phyloP scores from a whole-genome alignment of 2,113 vertebrate species.

The Egretta garzetta region DNA sequence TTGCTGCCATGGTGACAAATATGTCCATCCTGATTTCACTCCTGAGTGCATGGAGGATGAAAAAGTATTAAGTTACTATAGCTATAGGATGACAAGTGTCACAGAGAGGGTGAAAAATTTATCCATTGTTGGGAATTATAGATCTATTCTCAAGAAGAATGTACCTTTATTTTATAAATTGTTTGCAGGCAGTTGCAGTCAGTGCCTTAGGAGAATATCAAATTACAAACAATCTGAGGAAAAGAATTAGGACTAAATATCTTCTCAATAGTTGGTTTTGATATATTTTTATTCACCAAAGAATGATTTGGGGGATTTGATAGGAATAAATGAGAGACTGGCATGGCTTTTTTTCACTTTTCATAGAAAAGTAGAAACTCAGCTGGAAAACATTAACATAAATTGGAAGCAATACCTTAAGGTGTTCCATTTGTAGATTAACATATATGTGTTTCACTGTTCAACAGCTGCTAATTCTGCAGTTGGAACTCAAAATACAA shows the following conservation, averaged over 20 bases:
- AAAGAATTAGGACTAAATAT: neutral
- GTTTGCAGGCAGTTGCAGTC: neutral
- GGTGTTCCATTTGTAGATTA: slow-evolving; percentile 17
- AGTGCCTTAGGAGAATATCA: slow-evolving; percentile 6
- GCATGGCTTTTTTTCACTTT: neutral
- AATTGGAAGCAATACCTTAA: slow-evolving; percentile 13
- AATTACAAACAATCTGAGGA: neutral
- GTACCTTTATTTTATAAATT: neutral
- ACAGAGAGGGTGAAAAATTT: neutral
- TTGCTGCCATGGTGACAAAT: slow-evolving; percentile 32
- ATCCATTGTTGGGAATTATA: neutral
- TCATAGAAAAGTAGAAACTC: neutral
- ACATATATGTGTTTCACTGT: neutral
- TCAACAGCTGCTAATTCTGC: neutral
- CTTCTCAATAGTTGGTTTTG: neutral
- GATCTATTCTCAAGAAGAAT: neutral
- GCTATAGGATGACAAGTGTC: neutral
- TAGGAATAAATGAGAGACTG: neutral
- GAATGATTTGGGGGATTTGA: neutral
- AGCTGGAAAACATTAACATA: neutral
- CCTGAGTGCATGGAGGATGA: neutral
- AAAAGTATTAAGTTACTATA: neutral
- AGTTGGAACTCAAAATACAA: neutral
- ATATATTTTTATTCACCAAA: neutral
- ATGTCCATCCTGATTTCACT: neutral